Conservation (phyloP, 2,113 vertebrate genomes). For the Ardeotis arabs region DNA sequence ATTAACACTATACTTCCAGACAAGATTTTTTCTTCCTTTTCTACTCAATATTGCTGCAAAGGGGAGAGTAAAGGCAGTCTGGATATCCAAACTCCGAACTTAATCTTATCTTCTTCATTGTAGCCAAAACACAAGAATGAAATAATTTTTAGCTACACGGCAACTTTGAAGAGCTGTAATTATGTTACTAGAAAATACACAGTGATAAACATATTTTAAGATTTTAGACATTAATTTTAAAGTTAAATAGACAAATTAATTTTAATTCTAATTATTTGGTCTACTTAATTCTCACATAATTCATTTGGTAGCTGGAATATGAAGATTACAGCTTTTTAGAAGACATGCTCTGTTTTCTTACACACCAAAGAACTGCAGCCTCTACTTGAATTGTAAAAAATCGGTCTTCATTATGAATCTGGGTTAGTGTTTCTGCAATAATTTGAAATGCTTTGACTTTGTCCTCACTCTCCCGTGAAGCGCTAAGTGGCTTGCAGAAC, state of each 20-base stretch:
- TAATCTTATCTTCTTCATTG: background rate
- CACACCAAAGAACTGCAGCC: background rate
- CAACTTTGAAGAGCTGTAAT: background rate
- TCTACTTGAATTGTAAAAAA: background rate
- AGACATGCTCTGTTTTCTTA: background rate
- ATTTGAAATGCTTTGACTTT: background rate
- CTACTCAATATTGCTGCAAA: background rate
- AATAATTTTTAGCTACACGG: background rate
- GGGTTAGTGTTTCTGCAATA: background rate
- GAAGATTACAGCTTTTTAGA: background rate
- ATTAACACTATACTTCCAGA: background rate
- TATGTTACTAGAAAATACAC: background rate
- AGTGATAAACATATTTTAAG: background rate
- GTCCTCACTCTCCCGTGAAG: background rate
- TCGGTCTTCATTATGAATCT: background rate
- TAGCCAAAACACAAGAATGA: background rate
- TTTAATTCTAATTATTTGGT: constrained; percentile 30
- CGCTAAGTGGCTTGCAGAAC: background rate
- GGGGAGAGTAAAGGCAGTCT: background rate
- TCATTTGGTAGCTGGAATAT: background rate
- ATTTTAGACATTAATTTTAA: background rate
- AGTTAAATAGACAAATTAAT: background rate
- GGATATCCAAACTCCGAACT: background rate
- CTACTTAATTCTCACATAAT: background rate
- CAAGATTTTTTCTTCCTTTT: background rate